Evolutionary conservation across 2,113 vertebrate species (phyloP).

Genomic region (Ophiodon elongatus): DNA sequence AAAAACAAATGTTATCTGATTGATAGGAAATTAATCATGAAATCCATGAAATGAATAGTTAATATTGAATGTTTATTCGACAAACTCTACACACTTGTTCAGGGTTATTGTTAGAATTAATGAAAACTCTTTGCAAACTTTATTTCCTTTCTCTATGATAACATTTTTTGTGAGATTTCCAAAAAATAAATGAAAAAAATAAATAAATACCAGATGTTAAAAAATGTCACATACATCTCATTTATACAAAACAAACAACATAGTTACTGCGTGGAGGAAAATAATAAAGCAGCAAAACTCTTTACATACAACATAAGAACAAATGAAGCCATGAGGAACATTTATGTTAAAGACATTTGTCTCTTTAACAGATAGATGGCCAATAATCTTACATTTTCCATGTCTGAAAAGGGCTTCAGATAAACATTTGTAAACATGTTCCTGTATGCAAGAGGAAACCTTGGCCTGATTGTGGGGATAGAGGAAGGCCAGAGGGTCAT

Average conservation of each 20-base stretch:
- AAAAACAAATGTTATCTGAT: constrained; percentile 14
- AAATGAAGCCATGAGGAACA: neutral
- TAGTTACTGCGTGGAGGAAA: neutral
- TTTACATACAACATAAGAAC: neutral
- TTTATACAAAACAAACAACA: neutral
- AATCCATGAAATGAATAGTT: constrained; percentile 20
- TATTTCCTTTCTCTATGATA: neutral
- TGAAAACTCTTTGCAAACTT: constrained; percentile 25
- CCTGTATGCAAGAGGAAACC: neutral
- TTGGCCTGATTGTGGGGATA: neutral
- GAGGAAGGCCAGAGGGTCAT: constrained; percentile 15
- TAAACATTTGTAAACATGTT: neutral
- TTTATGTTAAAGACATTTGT: neutral
- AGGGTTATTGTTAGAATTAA: constrained; percentile 23
- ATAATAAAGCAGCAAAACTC: neutral
- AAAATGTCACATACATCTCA: neutral
- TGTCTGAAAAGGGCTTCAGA: neutral
- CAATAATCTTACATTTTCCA: neutral
- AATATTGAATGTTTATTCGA: constrained; percentile 6
- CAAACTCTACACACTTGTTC: neutral
- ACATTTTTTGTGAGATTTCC: neutral
- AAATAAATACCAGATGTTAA: neutral
- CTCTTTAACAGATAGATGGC: neutral
- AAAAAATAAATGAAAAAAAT: neutral
- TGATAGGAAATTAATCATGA: neutral